Conservation (phyloP, 2,888 invertebrate genomes). For the Macrosiphum euphorbiae region DNA sequence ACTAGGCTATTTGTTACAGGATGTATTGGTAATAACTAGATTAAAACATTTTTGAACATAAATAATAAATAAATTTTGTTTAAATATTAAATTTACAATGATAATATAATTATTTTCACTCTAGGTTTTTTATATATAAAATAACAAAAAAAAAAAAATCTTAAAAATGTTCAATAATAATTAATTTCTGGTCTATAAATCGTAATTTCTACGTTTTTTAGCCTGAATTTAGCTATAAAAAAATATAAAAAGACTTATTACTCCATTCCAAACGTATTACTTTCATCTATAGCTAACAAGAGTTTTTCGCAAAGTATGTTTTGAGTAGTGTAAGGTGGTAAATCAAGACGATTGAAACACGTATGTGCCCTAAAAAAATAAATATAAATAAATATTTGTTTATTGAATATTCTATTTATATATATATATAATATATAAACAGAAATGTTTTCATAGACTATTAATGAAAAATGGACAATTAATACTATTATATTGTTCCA, state of each 20-base stretch:
- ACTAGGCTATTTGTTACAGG: constrained; percentile 51
- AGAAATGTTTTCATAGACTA: background rate
- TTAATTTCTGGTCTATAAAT: constrained; percentile 58
- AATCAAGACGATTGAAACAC: constrained; percentile 96
- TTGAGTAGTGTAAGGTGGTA: constrained; percentile 95
- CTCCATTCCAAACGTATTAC: constrained; percentile 96
- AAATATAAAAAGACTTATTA: constrained; percentile 70
- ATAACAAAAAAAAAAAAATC: constrained; percentile 52
- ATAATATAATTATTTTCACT: constrained; percentile 62
- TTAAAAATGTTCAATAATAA: constrained; percentile 64
- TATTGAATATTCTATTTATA: background rate
- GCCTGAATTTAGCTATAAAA: constrained; percentile 55
- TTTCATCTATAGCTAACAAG: constrained; percentile 93
- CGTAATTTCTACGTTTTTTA: constrained; percentile 55
- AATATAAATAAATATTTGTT: constrained; percentile 54
- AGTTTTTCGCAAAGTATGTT: constrained; percentile 93
- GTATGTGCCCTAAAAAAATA: constrained; percentile 84
- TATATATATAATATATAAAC: background rate
- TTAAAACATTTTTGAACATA: constrained; percentile 59
- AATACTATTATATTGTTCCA: background rate
- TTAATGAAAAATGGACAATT: background rate
- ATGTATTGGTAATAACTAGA: constrained; percentile 53
- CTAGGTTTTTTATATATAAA: constrained; percentile 60
- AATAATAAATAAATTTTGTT: constrained; percentile 64
- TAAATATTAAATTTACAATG: constrained; percentile 63